Conservation (phyloP, 2,888 invertebrate genomes). For the Hofmannophila pseudospretella region DNA sequence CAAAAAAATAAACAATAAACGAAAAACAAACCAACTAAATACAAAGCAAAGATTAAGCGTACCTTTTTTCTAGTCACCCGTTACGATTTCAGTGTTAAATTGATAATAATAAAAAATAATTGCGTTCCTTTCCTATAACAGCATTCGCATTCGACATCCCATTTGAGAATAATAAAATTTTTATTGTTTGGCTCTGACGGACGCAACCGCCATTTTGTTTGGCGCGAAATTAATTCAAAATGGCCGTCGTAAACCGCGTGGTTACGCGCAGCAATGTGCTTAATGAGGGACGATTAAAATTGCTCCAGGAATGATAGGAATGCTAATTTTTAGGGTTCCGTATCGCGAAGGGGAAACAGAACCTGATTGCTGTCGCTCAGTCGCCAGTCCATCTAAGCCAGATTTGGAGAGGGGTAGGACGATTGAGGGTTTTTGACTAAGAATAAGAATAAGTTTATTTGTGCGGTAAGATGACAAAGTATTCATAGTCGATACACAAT, state of each 20-base stretch:
- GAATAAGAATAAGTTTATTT: too few species aligned
- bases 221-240: conserved; percentile 69
- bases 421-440: conserved; percentile 13
- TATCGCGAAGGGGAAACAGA: too few species aligned
- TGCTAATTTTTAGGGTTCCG: conserved; percentile 50
- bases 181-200: conserved; percentile 43
- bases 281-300: conserved; percentile 72
- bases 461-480: too few species aligned
- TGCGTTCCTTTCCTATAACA: conserved; percentile 25
- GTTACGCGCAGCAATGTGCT: conserved; percentile 60
- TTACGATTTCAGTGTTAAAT: conserved; percentile 13
- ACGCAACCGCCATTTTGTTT: conserved; percentile 59
- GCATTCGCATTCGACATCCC: conserved; percentile 39
- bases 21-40: too few species aligned
- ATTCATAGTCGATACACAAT: too few species aligned
- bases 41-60: too few species aligned
- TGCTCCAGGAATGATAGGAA: conserved; percentile 51
- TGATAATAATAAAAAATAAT: conserved; percentile 43
- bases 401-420: conserved; percentile 9
- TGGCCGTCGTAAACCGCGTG: conserved; percentile 57
- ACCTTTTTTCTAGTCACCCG: too few species aligned
- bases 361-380: too few species aligned
- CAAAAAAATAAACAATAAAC: too few species aligned
- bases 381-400: too few species aligned
- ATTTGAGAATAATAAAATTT: conserved; percentile 58